Base-by-base conservation (phyloP, 2,888 invertebrate species). In the Bursaphelenchus okinawaensis region DNA sequence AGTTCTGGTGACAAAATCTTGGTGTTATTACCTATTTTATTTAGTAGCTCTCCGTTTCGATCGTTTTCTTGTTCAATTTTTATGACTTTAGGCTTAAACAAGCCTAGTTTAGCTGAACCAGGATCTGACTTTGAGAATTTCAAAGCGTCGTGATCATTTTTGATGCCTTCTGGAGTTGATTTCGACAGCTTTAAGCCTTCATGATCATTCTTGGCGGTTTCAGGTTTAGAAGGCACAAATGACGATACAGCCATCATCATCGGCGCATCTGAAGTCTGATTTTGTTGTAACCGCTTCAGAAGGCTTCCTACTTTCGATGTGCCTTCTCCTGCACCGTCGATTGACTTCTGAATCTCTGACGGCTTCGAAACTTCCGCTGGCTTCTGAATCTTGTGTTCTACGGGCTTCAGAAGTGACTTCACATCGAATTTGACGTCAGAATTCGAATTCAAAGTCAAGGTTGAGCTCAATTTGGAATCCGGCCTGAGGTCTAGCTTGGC, bases 231-330 rank as follows among this genome's bases (percentile, higher is more conserved):
- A 23, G 65, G 65, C 22, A 67, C 54, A 7, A 66, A 66, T n/a
- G 68, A 51, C 12, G 68, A 68, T 2, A 66, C 67, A 1, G 66
- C 66, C 16, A 66, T 19, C 12, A 20, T 27, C 68, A 66, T 69
- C n/a, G 66, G 67, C 20, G 66, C 22, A 31, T 16, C 68, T 57
- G 19, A 66, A 56, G 22, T 20, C 4, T 19, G 56, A 56, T 22
- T 23, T 27, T 19, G 20, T 19, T 19, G 29, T n/a, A 23, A 16
- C 26, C 26, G 29, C 19, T 19, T 56, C 56, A 19, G 56, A 16
- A 19, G 26, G 26, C 19, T 56, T 56, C 26, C 56, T 22, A 24
- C 52, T 59, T 59, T 29, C 20, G 22, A 50, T 1, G 40, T 12
- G 3, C 60, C 7, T 20, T 16, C 19, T 56, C 50, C 16, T 6